Evolutionary conservation across 2,888 invertebrate genomes (phyloP).

Genomic region (Apomyelois bistriatella): DNA sequence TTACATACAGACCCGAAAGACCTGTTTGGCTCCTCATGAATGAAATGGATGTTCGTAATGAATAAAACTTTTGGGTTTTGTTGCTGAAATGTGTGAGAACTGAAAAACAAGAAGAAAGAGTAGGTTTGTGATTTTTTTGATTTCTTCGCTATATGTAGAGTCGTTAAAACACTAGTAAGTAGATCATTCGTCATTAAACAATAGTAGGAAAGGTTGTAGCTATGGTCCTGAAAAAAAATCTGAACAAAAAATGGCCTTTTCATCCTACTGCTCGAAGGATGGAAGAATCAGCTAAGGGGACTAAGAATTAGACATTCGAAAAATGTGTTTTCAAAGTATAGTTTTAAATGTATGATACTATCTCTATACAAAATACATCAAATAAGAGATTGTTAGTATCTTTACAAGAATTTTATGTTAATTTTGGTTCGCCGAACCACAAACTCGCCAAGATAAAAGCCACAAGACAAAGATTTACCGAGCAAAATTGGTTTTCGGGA

Average conservation of each 20-base stretch:
- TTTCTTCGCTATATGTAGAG: too few species aligned
- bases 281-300: too few species aligned
- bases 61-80: slow-evolving; percentile 4
- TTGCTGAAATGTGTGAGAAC: neutral
- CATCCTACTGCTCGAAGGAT: too few species aligned
- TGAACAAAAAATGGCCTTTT: too few species aligned
- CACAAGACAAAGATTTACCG: slow-evolving; percentile 41
- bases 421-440: slow-evolving; percentile 32
- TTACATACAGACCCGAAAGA: neutral
- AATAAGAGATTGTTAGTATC: slow-evolving; percentile 30
- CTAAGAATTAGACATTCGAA: too few species aligned
- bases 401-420: slow-evolving; percentile 52
- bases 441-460: slow-evolving; percentile 30
- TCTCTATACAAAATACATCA: slow-evolving; percentile 5
- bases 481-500: slow-evolving; percentile 32
- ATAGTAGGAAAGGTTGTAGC: too few species aligned
- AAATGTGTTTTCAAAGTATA: too few species aligned
- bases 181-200: too few species aligned
- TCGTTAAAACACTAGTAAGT: too few species aligned
- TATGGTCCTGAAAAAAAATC: too few species aligned
- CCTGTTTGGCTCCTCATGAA: slow-evolving; percentile 4
- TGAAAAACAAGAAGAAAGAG: too few species aligned
- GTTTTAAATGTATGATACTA: too few species aligned
- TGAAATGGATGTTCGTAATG: neutral
- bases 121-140: neutral